Conservation (phyloP, 2,797 vertebrate species). For the Amazonetta brasiliensis region DNA sequence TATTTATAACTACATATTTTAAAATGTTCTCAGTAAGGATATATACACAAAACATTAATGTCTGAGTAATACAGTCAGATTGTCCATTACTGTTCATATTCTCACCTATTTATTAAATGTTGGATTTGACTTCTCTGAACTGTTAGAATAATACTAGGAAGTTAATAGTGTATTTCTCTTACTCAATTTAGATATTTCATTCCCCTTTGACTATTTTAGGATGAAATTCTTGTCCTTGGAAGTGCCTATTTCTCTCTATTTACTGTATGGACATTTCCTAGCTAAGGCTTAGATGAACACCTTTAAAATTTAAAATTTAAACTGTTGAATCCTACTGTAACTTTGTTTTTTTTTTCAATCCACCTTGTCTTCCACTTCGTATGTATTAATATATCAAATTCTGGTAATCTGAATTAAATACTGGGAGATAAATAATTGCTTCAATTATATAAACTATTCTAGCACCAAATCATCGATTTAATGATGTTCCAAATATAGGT, state of each 20-base stretch:
- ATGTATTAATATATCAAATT: background rate
- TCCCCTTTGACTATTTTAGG: background rate
- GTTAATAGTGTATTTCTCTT: background rate
- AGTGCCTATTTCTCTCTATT: background rate
- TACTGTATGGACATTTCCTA: background rate
- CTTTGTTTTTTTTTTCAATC: background rate
- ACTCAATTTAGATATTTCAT: background rate
- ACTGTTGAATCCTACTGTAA: background rate
- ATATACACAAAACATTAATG: background rate
- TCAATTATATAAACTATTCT: background rate
- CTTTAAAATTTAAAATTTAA: background rate
- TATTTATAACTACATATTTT: background rate
- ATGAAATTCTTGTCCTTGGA: background rate
- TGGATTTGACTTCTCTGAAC: background rate
- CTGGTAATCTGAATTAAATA: background rate
- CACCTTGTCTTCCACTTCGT: background rate
- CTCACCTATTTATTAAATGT: background rate
- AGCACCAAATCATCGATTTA: background rate
- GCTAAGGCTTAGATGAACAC: background rate
- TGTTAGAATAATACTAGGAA: background rate
- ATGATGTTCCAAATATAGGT: background rate
- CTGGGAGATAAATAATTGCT: background rate
- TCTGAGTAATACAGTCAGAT: background rate
- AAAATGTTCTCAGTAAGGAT: background rate
- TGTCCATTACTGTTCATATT: background rate